Percentiles rank a stretch among this genome's conserved stretches.
phyloP scores from a whole-genome alignment of 2,113 vertebrate species.

The Anoplopoma fimbria region DNA sequence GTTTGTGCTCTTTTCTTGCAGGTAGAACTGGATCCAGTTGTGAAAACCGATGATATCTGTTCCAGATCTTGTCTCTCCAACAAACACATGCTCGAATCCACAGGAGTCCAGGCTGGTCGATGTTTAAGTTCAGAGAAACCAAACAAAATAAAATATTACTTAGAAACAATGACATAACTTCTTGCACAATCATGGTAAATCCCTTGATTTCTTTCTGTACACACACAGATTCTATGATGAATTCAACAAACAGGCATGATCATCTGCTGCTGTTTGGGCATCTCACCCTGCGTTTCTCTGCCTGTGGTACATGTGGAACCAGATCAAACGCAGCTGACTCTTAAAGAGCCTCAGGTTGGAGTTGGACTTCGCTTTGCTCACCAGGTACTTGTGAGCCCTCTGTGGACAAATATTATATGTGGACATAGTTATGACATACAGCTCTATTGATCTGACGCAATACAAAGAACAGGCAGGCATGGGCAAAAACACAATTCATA shows the following conservation, averaged over 20 bases:
- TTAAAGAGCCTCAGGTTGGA: constrained; percentile 82
- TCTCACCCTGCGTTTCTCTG: constrained; percentile 83
- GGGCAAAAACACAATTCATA: not conserved
- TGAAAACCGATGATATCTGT: constrained; percentile 88
- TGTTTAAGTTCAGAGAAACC: constrained; percentile 6
- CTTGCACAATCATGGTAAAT: not conserved
- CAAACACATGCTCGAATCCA: constrained; percentile 91
- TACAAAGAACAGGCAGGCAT: not conserved
- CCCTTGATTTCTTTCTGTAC: not conserved
- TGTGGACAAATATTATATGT: constrained; percentile 73
- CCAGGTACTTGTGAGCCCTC: constrained; percentile 86
- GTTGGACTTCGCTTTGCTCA: constrained; percentile 82
- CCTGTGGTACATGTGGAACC: constrained; percentile 89
- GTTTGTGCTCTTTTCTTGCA: constrained; percentile 85
- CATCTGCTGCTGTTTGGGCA: not conserved
- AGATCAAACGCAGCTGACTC: constrained; percentile 87
- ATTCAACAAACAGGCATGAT: not conserved
- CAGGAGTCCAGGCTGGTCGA: constrained; percentile 85
- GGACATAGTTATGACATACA: constrained; percentile 8
- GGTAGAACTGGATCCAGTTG: constrained; percentile 93
- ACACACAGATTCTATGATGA: not conserved
- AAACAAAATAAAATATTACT: constrained; percentile 3
- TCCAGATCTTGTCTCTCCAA: constrained; percentile 86
- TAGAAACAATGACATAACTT: not conserved
- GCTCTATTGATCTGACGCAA: not conserved